These are phyloP conservation scores for Carollia perspicillata DNA, from an alignment of 2,113 vertebrate genomes.

Conservation along the genomic window DNA sequence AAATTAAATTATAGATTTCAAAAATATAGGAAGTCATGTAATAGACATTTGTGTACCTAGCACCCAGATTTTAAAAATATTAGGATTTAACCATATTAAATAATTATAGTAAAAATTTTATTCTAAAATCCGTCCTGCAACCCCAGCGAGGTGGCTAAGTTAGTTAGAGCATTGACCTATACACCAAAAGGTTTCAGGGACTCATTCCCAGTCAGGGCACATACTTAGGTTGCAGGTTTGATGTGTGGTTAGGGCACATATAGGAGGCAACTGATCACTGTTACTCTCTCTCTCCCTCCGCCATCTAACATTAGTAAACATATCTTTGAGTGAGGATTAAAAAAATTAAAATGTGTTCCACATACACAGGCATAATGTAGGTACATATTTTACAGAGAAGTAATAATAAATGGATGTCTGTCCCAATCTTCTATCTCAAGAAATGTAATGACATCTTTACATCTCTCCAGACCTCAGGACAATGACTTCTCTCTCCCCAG, in stretches of 20 bases:
- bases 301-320: no score
- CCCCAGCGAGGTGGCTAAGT: no score
- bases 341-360: background rate
- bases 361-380: background rate
- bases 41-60: background rate
- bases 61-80: background rate
- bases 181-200: no score
- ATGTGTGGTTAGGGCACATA: no score
- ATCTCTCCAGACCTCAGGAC: background rate
- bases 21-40: background rate
- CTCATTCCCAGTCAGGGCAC: no score
- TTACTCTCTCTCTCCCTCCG: no score
- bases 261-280: no score
- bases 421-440: background rate
- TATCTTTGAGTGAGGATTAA: no score
- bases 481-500: background rate
- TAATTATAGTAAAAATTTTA: slow-evolving; percentile 13
- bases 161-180: no score
- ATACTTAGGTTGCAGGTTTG: no score
- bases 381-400: background rate
- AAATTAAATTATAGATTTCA: background rate
- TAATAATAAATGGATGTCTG: background rate
- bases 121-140: background rate
- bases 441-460: background rate
- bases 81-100: background rate